Evolutionary conservation across 2,797 vertebrate species (phyloP).

Genomic region (Brachymystax lenok): DNA sequence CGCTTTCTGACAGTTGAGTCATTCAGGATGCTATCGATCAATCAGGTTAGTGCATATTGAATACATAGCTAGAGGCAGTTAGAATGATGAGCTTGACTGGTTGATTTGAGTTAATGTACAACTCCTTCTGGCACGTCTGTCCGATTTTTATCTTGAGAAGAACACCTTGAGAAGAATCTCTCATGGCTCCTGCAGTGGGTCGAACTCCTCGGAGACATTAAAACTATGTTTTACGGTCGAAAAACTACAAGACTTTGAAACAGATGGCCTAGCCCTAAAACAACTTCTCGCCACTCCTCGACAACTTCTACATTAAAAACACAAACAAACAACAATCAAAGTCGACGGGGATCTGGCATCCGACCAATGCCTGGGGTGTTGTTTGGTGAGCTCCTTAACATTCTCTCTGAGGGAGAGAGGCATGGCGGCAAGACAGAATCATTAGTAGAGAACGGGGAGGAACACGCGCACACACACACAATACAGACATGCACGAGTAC

Average conservation of each 20-base stretch:
- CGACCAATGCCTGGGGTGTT: conserved; percentile 44
- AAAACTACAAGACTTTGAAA: conserved; percentile 1
- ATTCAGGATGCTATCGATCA: not conserved
- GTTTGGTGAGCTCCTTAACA: conserved; percentile 2
- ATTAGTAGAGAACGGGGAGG: conserved; percentile 44
- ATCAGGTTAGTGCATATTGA: not conserved
- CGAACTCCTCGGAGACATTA: conserved; percentile 18
- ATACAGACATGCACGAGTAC: conserved; percentile 1
- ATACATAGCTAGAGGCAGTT: not conserved
- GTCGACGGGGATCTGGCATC: conserved; percentile 31
- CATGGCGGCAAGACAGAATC: conserved; percentile 35
- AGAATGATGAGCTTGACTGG: not conserved
- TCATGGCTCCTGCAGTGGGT: conserved; percentile 31
- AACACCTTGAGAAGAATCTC: not conserved
- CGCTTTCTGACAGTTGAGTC: not conserved
- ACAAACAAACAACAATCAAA: conserved; percentile 19
- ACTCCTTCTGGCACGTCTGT: not conserved
- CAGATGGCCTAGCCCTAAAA: not conserved
- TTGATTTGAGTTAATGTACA: not conserved
- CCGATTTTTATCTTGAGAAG: not conserved
- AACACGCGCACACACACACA: not conserved
- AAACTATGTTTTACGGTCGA: not conserved
- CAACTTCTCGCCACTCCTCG: not conserved
- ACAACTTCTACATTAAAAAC: conserved; percentile 5
- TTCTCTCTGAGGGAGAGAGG: conserved; percentile 21